Percentiles rank a stretch among this genome's conserved stretches.
Evolutionary conservation across 2,113 vertebrate species (phyloP).

Genomic region (Pseudolaguvia tuberculata): DNA sequence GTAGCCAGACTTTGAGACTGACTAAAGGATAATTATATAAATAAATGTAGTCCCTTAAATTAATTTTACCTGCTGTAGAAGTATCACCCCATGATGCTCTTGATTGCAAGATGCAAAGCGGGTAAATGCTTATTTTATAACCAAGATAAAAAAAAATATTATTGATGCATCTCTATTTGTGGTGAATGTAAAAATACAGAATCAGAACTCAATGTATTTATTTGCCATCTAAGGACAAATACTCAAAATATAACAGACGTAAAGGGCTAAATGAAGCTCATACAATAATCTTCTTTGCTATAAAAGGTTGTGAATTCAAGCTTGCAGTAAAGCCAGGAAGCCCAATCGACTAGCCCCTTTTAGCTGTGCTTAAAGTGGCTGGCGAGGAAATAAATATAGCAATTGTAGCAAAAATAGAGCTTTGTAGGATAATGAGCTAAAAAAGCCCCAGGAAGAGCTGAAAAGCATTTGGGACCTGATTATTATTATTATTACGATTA

Average conservation of each 20-base stretch:
- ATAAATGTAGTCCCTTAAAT: too few relatives aligned
- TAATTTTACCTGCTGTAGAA: background rate
- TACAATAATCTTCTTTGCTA: background rate
- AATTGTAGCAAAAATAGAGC: constrained; percentile 8
- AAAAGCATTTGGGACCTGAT: constrained; percentile 35
- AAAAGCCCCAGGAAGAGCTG: constrained; percentile 30
- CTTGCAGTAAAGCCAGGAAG: background rate
- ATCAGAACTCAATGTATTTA: background rate
- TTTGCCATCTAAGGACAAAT: background rate
- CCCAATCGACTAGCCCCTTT: background rate
- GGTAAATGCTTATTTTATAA: too few relatives aligned
- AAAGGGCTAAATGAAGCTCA: constrained; percentile 1
- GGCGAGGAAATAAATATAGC: background rate
- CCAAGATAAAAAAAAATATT: too few relatives aligned
- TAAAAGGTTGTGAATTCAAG: constrained; percentile 5
- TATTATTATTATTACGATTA: background rate
- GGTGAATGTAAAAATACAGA: background rate
- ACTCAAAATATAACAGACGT: background rate
- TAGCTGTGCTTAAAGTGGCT: background rate
- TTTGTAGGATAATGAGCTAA: background rate
- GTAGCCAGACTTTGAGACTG: too few relatives aligned
- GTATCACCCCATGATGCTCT: too few relatives aligned
- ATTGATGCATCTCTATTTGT: background rate
- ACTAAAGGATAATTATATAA: too few relatives aligned
- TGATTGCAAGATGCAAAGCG: too few relatives aligned